Evolutionary conservation across 2,888 invertebrate species (phyloP).

Genomic region (Epirrita christyi): DNA sequence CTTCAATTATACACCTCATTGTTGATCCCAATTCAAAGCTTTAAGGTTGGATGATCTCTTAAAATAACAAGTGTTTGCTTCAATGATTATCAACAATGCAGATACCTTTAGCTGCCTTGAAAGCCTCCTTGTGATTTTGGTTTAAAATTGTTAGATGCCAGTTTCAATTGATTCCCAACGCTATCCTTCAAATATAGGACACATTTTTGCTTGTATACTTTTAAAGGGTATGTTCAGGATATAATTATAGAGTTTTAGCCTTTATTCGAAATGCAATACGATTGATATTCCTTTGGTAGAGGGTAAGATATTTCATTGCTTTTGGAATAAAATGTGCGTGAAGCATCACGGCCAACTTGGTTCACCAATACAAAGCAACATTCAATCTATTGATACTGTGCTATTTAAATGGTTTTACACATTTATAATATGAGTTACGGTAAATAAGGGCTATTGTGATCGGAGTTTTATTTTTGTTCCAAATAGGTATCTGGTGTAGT

Average conservation of each 20-base stretch:
- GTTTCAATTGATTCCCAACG: conserved; percentile 23
- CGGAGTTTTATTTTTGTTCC: conserved; percentile 70
- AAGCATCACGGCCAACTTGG: conserved; percentile 82
- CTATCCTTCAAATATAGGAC: conserved; percentile 21
- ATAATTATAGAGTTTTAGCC: conserved; percentile 27
- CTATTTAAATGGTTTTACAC: conserved; percentile 85
- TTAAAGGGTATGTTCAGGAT: neutral
- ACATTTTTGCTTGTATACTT: conserved; percentile 25
- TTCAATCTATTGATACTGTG: conserved; percentile 79
- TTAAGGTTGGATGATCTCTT: conserved; percentile 84
- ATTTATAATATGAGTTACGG: conserved; percentile 82
- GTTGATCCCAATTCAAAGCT: conserved; percentile 75
- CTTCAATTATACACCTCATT: conserved; percentile 79
- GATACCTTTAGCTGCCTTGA: conserved; percentile 81
- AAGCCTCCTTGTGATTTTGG: conserved; percentile 63
- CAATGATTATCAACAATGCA: conserved; percentile 83
- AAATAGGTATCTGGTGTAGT: conserved; percentile 66
- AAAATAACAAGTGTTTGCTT: conserved; percentile 86
- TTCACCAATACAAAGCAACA: conserved; percentile 82
- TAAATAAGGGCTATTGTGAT: conserved; percentile 76
- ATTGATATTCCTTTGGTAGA: conserved; percentile 37
- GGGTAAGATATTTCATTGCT: conserved; percentile 45
- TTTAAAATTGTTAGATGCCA: conserved; percentile 41
- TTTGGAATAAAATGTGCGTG: conserved; percentile 79
- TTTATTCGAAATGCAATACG: conserved; percentile 21